phyloP scores from a whole-genome alignment of 92 coral and sea anemone genomes.

The Heteractis magnifica region DNA sequence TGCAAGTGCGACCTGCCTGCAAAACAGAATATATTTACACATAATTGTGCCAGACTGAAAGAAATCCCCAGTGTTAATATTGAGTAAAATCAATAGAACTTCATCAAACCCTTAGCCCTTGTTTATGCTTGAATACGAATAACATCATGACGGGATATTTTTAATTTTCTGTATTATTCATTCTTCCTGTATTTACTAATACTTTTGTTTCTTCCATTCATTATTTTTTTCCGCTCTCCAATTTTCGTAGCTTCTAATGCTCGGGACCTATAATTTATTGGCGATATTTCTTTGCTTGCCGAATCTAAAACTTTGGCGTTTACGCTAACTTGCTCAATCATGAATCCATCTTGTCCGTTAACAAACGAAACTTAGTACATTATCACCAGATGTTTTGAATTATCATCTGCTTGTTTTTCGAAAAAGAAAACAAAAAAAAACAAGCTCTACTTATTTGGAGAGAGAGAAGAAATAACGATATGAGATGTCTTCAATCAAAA shows the following conservation, averaged over 20 bases:
- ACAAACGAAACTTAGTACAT: not conserved
- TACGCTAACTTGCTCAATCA: not conserved
- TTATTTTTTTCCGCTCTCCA: not conserved
- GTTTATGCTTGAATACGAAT: too few species aligned
- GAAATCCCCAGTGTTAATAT: too few species aligned
- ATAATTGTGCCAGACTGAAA: too few species aligned
- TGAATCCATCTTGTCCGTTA: not conserved
- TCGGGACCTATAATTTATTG: not conserved
- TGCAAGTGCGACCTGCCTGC: too few species aligned
- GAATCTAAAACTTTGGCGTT: not conserved
- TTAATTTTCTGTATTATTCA: too few species aligned
- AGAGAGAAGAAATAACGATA: too few species aligned
- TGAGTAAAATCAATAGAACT: too few species aligned
- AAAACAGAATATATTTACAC: too few species aligned
- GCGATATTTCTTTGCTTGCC: not conserved
- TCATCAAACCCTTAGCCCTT: too few species aligned
- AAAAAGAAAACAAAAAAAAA: constrained; percentile 15
- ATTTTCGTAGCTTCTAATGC: not conserved
- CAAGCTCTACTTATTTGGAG: not conserved
- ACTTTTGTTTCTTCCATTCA: not conserved
- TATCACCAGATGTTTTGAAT: not conserved
- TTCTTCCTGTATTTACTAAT: not conserved
- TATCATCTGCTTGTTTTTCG: not conserved
- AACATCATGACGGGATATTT: too few species aligned
- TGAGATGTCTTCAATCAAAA: not conserved